phyloP scores from a whole-genome alignment of 2,113 vertebrate species.

The Oophaga pumilio region DNA sequence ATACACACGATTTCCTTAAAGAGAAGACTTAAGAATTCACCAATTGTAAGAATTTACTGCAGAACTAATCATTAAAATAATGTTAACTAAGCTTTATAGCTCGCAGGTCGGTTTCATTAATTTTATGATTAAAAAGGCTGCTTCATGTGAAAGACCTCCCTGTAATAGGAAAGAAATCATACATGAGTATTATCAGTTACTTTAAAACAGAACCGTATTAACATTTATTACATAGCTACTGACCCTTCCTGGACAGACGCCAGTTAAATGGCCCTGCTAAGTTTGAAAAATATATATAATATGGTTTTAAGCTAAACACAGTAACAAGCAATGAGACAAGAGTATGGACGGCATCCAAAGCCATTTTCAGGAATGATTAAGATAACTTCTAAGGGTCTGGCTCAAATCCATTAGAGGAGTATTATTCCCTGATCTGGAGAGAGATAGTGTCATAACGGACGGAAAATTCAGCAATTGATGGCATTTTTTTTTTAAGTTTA shows the following conservation, averaged over 20 bases:
- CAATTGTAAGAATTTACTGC: background rate
- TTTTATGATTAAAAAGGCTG: background rate
- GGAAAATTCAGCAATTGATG: conserved; percentile 5
- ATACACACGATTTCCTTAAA: background rate
- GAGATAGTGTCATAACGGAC: conserved; percentile 20
- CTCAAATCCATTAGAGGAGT: conserved; percentile 9
- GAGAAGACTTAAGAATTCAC: background rate
- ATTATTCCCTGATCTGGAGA: conserved; percentile 28
- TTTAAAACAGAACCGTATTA: conserved; percentile 21
- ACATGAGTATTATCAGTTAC: conserved; percentile 23
- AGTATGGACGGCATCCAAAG: conserved; percentile 29
- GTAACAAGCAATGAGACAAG: conserved; percentile 35
- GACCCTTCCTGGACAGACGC: conserved; percentile 33
- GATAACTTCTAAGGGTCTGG: conserved; percentile 35
- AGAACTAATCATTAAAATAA: conserved; percentile 13
- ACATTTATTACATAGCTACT: conserved; percentile 42
- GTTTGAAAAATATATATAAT: conserved; percentile 3
- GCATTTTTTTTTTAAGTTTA: background rate
- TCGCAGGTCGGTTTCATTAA: background rate
- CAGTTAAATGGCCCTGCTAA: conserved; percentile 4
- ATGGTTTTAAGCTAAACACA: conserved; percentile 34
- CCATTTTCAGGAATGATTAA: conserved; percentile 45
- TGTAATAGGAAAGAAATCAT: background rate
- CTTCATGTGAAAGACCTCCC: background rate
- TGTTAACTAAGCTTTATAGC: conserved; percentile 3